A percentile compares a stretch with the other conserved stretches of the same genome.
phyloP scores from a whole-genome alignment of 2,113 vertebrate species.

The Lampris incognitus region DNA sequence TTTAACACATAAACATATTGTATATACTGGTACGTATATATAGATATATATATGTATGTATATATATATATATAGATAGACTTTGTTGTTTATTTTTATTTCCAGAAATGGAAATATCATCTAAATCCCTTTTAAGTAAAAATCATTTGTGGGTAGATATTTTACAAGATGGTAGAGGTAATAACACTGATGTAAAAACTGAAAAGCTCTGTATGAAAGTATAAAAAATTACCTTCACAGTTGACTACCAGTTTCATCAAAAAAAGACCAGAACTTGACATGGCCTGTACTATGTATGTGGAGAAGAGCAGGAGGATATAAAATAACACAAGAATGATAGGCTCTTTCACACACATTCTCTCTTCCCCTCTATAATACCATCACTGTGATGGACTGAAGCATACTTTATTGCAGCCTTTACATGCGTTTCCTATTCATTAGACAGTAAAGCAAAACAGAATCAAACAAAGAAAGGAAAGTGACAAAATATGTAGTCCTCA shows the following conservation, averaged over 20 bases:
- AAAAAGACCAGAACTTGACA: constrained; percentile 46
- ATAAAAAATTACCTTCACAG: constrained; percentile 74
- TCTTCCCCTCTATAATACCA: constrained; percentile 67
- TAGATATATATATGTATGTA: constrained; percentile 50
- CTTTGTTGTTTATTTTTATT: constrained; percentile 54
- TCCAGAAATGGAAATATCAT: constrained; percentile 59
- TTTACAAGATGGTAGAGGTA: constrained; percentile 62
- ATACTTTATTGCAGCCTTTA: constrained; percentile 67
- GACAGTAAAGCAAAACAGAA: constrained; percentile 54
- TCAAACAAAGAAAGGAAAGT: constrained; percentile 40
- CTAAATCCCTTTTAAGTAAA: constrained; percentile 63
- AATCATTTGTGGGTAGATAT: constrained; percentile 40
- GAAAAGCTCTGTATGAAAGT: constrained; percentile 72
- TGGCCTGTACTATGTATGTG: constrained; percentile 51
- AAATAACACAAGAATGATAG: constrained; percentile 60
- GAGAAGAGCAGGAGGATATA: constrained; percentile 67
- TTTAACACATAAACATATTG: constrained; percentile 59
- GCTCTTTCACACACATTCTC: constrained; percentile 45
- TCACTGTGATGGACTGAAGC: constrained; percentile 75
- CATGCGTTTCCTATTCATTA: constrained; percentile 49
- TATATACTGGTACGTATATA: constrained; percentile 48
- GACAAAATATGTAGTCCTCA: constrained; percentile 40
- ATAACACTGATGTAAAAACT: constrained; percentile 64
- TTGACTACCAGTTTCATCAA: constrained; percentile 44
- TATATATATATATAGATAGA: constrained; percentile 49